phyloP scores from a whole-genome alignment of 2,113 vertebrate genomes.

The Ptychochromis oligacanthus region DNA sequence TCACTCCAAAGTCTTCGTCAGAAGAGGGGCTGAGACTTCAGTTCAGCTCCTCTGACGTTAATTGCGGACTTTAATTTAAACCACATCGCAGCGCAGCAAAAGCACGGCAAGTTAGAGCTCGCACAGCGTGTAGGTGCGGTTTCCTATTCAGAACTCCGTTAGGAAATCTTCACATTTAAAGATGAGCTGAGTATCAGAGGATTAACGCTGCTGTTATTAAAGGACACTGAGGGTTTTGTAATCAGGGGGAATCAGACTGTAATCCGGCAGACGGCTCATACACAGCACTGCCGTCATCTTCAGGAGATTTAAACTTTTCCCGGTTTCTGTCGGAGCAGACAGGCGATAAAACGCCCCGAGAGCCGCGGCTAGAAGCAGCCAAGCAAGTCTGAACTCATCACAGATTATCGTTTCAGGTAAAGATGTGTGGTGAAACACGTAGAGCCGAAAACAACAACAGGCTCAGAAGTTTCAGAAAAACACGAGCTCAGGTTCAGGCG shows the following conservation, averaged over 20 bases:
- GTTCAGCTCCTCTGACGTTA: background rate
- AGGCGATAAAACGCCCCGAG: background rate
- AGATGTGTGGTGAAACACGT: background rate
- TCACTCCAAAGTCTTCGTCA: background rate
- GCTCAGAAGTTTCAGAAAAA: background rate
- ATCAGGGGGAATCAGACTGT: fast-evolving
- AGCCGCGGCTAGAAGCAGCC: background rate
- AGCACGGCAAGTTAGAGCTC: background rate
- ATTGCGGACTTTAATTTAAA: too few relatives aligned
- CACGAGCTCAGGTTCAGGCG: background rate
- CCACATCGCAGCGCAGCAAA: background rate
- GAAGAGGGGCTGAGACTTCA: background rate
- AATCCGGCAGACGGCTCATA: background rate
- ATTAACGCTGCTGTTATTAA: fast-evolving
- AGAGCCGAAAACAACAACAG: background rate
- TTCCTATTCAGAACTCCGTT: background rate
- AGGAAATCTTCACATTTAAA: background rate
- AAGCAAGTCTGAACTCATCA: background rate
- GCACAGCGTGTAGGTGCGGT: background rate
- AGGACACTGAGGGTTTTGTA: fast-evolving
- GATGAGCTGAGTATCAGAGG: fast-evolving
- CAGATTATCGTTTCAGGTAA: background rate
- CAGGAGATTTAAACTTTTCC: background rate
- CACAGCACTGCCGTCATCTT: fast-evolving
- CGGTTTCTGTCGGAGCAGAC: background rate